These are phyloP conservation scores for Lordiphosa mommai DNA, from an alignment of 1,140 invertebrate species.

Conservation along the genomic window DNA sequence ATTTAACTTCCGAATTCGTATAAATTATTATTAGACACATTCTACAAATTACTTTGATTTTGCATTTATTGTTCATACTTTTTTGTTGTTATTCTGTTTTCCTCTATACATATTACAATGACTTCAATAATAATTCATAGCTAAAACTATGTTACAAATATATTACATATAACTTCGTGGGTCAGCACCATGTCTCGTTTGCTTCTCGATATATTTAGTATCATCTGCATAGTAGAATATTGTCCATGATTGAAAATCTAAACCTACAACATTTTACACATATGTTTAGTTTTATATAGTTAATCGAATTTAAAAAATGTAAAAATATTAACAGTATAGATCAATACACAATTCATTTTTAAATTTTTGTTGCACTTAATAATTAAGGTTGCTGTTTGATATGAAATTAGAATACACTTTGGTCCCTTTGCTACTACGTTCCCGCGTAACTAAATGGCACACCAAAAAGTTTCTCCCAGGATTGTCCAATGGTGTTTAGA, in stretches of 20 bases:
- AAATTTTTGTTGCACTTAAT: neutral
- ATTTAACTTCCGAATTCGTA: too few relatives aligned
- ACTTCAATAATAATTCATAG: slow-evolving; percentile 18
- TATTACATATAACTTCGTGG: slow-evolving; percentile 23
- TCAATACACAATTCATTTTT: slow-evolving; percentile 22
- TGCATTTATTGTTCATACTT: neutral
- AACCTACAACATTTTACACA: slow-evolving; percentile 10
- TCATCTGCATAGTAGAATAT: slow-evolving; percentile 13
- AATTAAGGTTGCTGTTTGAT: slow-evolving; percentile 17
- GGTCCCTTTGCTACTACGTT: slow-evolving; percentile 44
- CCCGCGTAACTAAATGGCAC: slow-evolving; percentile 59
- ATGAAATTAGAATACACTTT: slow-evolving; percentile 22
- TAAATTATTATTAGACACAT: too few relatives aligned
- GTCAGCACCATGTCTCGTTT: slow-evolving; percentile 41
- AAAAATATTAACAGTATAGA: slow-evolving; percentile 24
- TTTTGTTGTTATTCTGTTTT: neutral
- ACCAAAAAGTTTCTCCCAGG: slow-evolving; percentile 74
- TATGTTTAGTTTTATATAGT: slow-evolving; percentile 21
- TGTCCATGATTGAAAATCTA: slow-evolving; percentile 33
- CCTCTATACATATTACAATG: slow-evolving; percentile 33
- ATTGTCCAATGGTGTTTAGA: slow-evolving; percentile 58
- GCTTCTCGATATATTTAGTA: neutral
- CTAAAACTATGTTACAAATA: slow-evolving; percentile 22
- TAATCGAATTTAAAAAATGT: slow-evolving; percentile 23
- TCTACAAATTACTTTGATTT: neutral